Evolutionary conservation across 2,888 invertebrate species (phyloP), one percentile per base, ranked within the genome.

Genomic region (Apocheima hispidaria): DNA sequence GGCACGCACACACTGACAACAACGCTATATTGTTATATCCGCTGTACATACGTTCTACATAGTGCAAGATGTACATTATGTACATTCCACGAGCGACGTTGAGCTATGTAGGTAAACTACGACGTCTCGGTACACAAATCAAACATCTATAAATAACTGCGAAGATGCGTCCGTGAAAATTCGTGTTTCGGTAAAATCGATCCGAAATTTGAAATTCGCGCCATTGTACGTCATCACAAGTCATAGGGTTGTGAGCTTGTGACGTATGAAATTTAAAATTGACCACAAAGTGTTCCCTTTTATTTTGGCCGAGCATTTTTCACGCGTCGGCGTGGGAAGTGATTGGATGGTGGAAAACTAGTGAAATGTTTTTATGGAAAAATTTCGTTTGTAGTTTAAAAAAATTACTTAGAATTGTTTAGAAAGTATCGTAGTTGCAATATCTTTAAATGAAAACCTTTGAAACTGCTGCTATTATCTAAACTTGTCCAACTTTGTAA

Each of bases 61-160:
- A 89, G 83, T 88, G 88, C 87, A 88, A 87, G 87, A 87, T 86
- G 87, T 90, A 90, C 83, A 90, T 88, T 81, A 85, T 86, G 76
- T 88, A 87, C 88, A 88, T 88, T 88, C 90, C 90, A 82, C 81
- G 80, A 82, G 82, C 85, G 80, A 82, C 83, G 83, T 74, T 73
- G 77, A 70, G 86, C 86, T 89, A 90, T 88, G 87, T 90, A 89
- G 88, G 88, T 88, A 84, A 88, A 87, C 84, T 86, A 86, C 86
- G 86, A 55, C 57, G 70, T 68, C 70, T 79, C 81, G 82, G 77
- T 82, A 84, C 84, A 89, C 90, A 88, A 90, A 90, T 90, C 90
- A 89, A 89, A 90, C 86, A 86, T 82, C 81, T 79, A 90, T 90
- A 88, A 85, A 86, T 79, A 74, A 74, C 71, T 70, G 72, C 41